phyloP scores from a whole-genome alignment of 2,797 vertebrate genomes.

The Lutjanus argentimaculatus region DNA sequence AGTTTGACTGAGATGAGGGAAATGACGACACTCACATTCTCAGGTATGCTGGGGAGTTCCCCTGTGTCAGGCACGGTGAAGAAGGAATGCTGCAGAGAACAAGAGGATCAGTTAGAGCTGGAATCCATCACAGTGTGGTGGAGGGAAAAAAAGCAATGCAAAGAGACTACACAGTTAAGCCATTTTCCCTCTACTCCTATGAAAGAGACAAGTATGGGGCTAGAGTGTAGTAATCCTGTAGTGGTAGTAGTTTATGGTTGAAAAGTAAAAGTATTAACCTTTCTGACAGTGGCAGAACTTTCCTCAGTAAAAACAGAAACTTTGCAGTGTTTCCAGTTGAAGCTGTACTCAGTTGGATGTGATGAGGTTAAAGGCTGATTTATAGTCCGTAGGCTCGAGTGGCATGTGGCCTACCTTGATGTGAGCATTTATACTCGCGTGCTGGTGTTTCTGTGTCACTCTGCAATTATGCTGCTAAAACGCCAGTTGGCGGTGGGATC shows the following conservation, averaged over 20 bases:
- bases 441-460: no score
- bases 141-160: not conserved
- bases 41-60: slow-evolving; percentile 97
- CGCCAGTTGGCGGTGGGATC: no score
- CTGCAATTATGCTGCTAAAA: no score
- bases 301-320: not conserved
- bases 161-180: not conserved
- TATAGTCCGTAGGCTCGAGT: no score
- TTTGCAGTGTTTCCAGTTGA: slow-evolving; percentile 3
- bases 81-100: slow-evolving; percentile 91
- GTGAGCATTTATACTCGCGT: no score
- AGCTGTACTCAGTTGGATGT: not conserved
- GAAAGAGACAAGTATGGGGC: not conserved
- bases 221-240: not conserved
- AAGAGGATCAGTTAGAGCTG: slow-evolving; percentile 4
- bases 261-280: not conserved
- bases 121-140: not conserved
- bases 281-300: not conserved
- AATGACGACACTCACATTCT: slow-evolving; percentile 91
- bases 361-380: no score
- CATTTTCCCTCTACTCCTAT: not conserved
- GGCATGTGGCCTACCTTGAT: no score
- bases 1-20: not conserved
- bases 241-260: not conserved
- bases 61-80: slow-evolving; percentile 95